Percentiles rank a stretch among this genome's conserved stretches.
phyloP scores from a whole-genome alignment of 1,140 invertebrate species.

The Diploscapter pachys region DNA sequence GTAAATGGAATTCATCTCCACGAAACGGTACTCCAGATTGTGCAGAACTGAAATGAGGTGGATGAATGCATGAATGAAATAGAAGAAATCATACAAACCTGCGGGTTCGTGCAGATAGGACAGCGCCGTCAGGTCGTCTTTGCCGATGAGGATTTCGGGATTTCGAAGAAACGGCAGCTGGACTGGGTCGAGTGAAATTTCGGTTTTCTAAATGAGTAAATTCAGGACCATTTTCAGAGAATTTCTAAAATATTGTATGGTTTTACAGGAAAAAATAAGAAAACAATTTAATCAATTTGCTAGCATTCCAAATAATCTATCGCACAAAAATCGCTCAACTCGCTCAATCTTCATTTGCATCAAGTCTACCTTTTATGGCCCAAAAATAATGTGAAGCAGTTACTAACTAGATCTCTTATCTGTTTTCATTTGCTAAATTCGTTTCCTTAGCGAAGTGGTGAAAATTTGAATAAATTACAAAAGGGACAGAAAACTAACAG shows the following conservation, averaged over 20 bases:
- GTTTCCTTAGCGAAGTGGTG: conserved; percentile 24
- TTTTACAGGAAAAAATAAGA: conserved; percentile 38
- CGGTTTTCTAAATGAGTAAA: too few species aligned
- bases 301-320: neutral
- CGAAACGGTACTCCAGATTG: conserved; percentile 88
- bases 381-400: too few species aligned
- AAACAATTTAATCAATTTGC: conserved; percentile 41
- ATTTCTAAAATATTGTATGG: conserved; percentile 33
- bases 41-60: conserved; percentile 72
- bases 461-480: conserved; percentile 26
- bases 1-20: conserved; percentile 86
- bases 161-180: conserved; percentile 85
- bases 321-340: too few species aligned
- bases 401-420: too few species aligned
- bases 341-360: too few species aligned
- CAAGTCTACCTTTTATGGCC: too few species aligned
- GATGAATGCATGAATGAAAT: conserved; percentile 21
- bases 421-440: too few species aligned
- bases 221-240: too few species aligned
- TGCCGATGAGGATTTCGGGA: conserved; percentile 92
- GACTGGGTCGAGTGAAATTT: too few species aligned
- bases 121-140: conserved; percentile 92
- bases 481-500: conserved; percentile 62
- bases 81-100: conserved; percentile 56
- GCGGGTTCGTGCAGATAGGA: conserved; percentile 94